phyloP scores from a whole-genome alignment of 2,797 vertebrate genomes.

The Novumbra hubbsi region DNA sequence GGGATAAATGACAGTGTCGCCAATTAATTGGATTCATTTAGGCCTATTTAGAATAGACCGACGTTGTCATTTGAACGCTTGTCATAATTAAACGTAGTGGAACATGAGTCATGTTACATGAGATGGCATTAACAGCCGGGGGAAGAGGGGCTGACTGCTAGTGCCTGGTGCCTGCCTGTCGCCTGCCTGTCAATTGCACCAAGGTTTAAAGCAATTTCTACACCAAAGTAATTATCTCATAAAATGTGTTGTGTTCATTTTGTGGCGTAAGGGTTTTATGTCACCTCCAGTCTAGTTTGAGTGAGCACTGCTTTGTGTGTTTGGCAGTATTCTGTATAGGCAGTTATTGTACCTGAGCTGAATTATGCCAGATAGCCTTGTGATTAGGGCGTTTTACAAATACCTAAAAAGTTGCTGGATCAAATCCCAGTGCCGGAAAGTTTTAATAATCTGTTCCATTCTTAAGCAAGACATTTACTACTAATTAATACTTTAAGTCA shows the following conservation, averaged over 20 bases:
- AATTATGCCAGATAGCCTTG: not conserved
- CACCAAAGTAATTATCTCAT: slow-evolving; percentile 56
- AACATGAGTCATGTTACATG: slow-evolving; percentile 34
- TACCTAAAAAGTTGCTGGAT: too few relatives aligned
- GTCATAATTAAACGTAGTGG: slow-evolving; percentile 60
- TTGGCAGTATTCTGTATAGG: not conserved
- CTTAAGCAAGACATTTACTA: too few relatives aligned
- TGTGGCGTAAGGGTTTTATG: slow-evolving; percentile 28
- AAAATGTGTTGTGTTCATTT: slow-evolving; percentile 51
- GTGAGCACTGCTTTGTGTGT: not conserved
- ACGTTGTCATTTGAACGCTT: slow-evolving; percentile 50
- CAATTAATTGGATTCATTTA: slow-evolving; percentile 70
- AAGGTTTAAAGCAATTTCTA: slow-evolving; percentile 43
- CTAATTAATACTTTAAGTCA: too few relatives aligned
- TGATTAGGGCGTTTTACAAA: too few relatives aligned
- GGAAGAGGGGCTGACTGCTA: slow-evolving; percentile 7
- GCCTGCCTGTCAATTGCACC: too few relatives aligned
- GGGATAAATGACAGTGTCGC: slow-evolving; percentile 68
- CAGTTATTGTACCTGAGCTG: not conserved
- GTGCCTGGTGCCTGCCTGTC: too few relatives aligned
- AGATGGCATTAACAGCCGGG: slow-evolving; percentile 42
- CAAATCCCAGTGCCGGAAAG: too few relatives aligned
- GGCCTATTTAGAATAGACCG: slow-evolving; percentile 40
- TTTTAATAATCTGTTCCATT: too few relatives aligned
- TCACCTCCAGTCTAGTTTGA: slow-evolving; percentile 3